Base-by-base conservation (phyloP, 2,797 vertebrate species). In the Pseudomugil tenellus region DNA sequence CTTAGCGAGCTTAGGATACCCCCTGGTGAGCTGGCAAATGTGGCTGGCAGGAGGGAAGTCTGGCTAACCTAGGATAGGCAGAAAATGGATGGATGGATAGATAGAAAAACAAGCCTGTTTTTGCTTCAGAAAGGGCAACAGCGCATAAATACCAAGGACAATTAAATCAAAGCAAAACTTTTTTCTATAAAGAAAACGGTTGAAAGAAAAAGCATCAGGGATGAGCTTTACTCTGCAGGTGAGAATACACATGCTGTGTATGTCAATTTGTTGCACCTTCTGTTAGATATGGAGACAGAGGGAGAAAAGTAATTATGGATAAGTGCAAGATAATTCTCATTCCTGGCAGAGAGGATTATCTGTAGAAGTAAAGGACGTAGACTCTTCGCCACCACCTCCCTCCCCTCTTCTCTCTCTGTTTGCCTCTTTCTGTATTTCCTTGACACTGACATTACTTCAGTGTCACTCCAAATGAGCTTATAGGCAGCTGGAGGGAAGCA, bases 391-490 rank as follows among this genome's bases (percentile, higher is more conserved):
- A 48, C 71, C 75, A 72, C 80, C 78, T 70, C 67, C 41, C 71
- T 41, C 57, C 39, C 49, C 31, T 63, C 66, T n/a, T 46, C 71
- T 29, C 80, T 59, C 72, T 80, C 71, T 68, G 58, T 69, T 71
- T 76, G 71, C 84, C 68, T 90, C 83, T 79, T n/a, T 19, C 84
- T 28, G 79, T 83, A 88, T 87, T 91, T 90, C 87, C 85, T 90
- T 89, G 87, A 85, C 87, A 88, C 88, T 84, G 88, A 91, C 89
- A 93, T 93, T 91, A 92, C 91, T 92, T 88, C 85, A 41, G 90
- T 94, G 93, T 93, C 92, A 91, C 88, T 91, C 89, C 83, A 92
- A 93, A 94, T 92, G 92, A 94, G 91, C 92, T 93, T 91, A 93
- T 92, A 90, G 91, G 89, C 92, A 92, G 91, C 88, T 91, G 79